Base-by-base conservation (phyloP, 2,113 vertebrate genomes). In the Sorex araneus region DNA sequence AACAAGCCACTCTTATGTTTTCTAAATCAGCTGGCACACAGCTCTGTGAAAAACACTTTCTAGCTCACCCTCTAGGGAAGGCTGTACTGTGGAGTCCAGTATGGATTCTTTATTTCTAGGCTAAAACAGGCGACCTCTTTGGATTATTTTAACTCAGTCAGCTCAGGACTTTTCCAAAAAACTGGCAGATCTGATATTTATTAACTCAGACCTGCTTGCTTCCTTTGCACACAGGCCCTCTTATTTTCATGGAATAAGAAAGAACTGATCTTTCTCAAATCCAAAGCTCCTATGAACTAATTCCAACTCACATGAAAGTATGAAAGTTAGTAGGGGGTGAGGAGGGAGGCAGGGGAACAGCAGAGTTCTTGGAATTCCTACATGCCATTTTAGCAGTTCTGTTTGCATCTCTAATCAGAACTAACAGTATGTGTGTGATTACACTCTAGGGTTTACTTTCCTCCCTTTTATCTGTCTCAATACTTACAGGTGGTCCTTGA, bases 51-150 rank as follows among this genome's bases (percentile, higher is more conserved):
- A 92, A 94, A 50, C 73, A 30, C 73, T 92, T 77, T 81, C n/a
- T 60, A 80, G 47, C 25, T 75, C 18, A 69, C 36, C 28, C 27
- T 75, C 9, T 36, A 36, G 13, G 45, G 18, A 21, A 18, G 2
- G 84, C 30, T 79, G 36, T 16, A 57, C 28, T 88, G 57, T 75
- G 54, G 60, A 67, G 32, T 71, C 69, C 13, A 69, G 73, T 63
- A 34, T 60, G 64, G 27, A 63, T 70, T 80, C 45, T 94, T 13
- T 87, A 91, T 96, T 91, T 63, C 45, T 43, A 86, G 83, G 69
- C 45, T 92, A 71, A 94, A 63, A 73, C 23, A 34, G 30, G 74
- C 43, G 47, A 84, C 21, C 74, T 73, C 69, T 93, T 57, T 75
- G 67, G 36, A 63, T 50, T 87, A 11, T 93, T 87, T 88, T 92